Base-by-base conservation (phyloP, 2,113 vertebrate species). In the Platichthys flesus region DNA sequence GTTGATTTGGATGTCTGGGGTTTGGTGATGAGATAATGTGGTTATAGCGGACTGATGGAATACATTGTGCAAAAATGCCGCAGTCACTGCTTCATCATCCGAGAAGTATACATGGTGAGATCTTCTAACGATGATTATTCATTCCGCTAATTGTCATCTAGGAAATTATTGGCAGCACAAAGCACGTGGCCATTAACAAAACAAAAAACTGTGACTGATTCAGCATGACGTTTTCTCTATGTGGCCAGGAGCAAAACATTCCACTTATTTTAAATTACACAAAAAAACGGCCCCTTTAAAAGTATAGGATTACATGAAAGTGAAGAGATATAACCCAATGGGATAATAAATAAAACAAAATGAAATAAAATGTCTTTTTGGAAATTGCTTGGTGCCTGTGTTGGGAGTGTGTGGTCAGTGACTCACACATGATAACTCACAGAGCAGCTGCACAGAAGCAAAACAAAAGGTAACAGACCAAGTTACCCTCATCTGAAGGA, bases 1-100 rank as follows among this genome's bases (percentile, higher is more conserved):
- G 92, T 99, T 99, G 78, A 99, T 98, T 94, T 99, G 97, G 65
- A 99, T 94, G 92, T 97, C 98, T 99, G 93, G 57, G 24, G 13
- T 85, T 84, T 40, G 52, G 69, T 42, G 45, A 54, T 9, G 49
- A 77, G 28, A 78, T 47, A 67, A 71, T 31, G n/a, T 13, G 5
- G 72, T 91, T 82, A 62, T 20, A 85, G 57, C 21, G 16, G 14
- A 58, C n/a, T 69, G 76, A 86, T 67, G 63, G 72, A 76, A 76
- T 61, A 61, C n/a, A 21, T 2, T 0, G n/a, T 12, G 4, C 3
- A 68, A 60, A 77, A 68, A 66, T 57, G 56, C 42, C 26, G 51
- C 5, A 13, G 58, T 15, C 2, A 21, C 28, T 26, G 28, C 10
- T 67, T 52, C 21, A 37, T 47, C 66, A 23, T 71, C 49, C 51